phyloP scores from a whole-genome alignment of 2,113 vertebrate species.

The Semnornis frantzii region DNA sequence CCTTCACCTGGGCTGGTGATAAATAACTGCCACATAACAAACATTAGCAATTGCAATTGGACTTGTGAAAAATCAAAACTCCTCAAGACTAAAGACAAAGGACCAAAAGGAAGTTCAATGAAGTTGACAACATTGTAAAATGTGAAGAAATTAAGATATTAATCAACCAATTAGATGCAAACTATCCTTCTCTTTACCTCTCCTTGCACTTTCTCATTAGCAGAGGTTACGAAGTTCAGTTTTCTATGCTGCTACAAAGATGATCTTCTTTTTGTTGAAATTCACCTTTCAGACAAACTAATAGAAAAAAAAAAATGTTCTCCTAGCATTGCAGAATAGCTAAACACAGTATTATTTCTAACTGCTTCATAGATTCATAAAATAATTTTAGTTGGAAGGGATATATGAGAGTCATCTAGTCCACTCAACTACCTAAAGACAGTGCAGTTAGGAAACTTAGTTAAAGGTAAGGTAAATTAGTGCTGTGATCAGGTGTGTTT shows the following conservation, averaged over 20 bases:
- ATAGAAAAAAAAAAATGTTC: not conserved
- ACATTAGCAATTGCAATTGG: not conserved
- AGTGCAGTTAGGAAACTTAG: not conserved
- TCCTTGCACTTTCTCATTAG: slow-evolving; percentile 8
- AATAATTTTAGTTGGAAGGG: not conserved
- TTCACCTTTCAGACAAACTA: not conserved
- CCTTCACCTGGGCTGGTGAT: too few species aligned
- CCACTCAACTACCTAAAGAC: not conserved
- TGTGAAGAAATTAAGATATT: not conserved
- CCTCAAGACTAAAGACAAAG: not conserved
- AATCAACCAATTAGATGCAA: not conserved
- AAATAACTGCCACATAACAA: not conserved
- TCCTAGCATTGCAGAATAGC: not conserved
- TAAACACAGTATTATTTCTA: not conserved
- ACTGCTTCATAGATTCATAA: not conserved
- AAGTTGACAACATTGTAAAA: not conserved
- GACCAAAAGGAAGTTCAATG: not conserved
- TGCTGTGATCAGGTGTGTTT: not conserved
- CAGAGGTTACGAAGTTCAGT: not conserved
- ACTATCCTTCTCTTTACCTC: not conserved
- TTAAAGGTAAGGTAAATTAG: too few species aligned
- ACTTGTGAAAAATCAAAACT: not conserved
- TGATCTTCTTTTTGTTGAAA: not conserved
- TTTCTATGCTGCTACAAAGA: not conserved
- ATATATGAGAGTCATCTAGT: not conserved